Evolutionary conservation across 2,113 vertebrate species (phyloP).

Genomic region (Oncorhynchus mykiss): DNA sequence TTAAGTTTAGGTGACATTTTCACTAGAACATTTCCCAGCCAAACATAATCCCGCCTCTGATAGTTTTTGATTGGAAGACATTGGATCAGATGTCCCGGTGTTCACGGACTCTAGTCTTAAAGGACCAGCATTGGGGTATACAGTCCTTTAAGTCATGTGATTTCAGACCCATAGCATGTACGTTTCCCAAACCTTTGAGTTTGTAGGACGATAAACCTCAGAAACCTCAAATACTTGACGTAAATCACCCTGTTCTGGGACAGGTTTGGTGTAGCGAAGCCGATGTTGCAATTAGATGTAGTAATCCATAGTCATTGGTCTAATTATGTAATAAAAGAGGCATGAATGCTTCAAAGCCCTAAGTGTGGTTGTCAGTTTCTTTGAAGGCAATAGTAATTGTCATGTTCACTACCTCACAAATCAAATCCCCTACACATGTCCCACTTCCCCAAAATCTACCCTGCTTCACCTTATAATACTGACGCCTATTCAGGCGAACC

Average conservation of each 20-base stretch:
- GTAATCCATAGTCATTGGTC: slow-evolving; percentile 48
- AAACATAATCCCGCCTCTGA: too few relatives aligned
- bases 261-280: slow-evolving; percentile 24
- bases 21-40: too few relatives aligned
- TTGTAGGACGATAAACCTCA: neutral
- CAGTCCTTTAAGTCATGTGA: too few relatives aligned
- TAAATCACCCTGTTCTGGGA: slow-evolving; percentile 21
- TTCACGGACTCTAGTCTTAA: too few relatives aligned
- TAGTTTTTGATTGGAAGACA: too few relatives aligned
- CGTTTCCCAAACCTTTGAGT: too few relatives aligned
- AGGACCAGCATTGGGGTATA: too few relatives aligned
- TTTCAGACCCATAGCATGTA: neutral
- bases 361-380: slow-evolving; percentile 72
- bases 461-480: slow-evolving; percentile 23
- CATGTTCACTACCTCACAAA: slow-evolving; percentile 73
- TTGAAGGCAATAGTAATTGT: slow-evolving; percentile 75
- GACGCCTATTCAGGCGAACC: slow-evolving; percentile 17
- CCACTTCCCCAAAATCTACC: slow-evolving; percentile 43
- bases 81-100: too few relatives aligned
- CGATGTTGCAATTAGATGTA: slow-evolving; percentile 50
- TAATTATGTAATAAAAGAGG: slow-evolving; percentile 73
- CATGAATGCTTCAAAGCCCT: slow-evolving; percentile 71
- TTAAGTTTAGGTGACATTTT: too few relatives aligned
- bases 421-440: slow-evolving; percentile 71
- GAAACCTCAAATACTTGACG: neutral